Evolutionary conservation across 2,888 invertebrate species (phyloP).

Genomic region (Epistrophe grossulariae): DNA sequence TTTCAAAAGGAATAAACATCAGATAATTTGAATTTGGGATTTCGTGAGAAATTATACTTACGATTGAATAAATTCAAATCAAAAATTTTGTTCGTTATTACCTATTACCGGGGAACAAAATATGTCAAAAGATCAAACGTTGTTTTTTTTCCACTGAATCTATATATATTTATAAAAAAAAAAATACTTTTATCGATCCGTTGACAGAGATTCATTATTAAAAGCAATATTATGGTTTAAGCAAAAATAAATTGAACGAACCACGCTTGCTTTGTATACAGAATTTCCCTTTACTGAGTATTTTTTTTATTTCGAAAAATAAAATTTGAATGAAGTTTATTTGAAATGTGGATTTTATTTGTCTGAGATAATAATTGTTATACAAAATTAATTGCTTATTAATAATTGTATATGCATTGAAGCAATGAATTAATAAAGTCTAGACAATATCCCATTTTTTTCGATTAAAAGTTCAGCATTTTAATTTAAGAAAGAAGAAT

Average conservation of each 20-base stretch:
- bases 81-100: constrained; percentile 45
- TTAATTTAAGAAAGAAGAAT: too few relatives aligned
- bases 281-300: neutral
- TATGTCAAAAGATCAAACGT: constrained; percentile 59
- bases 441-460: neutral
- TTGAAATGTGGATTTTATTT: neutral
- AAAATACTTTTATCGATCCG: constrained; percentile 4
- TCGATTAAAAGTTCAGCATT: too few relatives aligned
- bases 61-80: constrained; percentile 57
- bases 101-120: neutral
- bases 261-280: neutral
- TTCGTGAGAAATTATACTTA: constrained; percentile 54
- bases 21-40: constrained; percentile 18
- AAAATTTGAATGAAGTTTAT: neutral
- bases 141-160: neutral
- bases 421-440: neutral
- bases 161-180: neutral
- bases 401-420: neutral
- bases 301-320: neutral
- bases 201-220: neutral
- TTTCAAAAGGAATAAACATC: neutral
- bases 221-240: neutral
- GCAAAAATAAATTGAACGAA: neutral
- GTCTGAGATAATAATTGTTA: neutral
- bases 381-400: constrained; percentile 2